Percentiles rank a stretch among this genome's conserved stretches.
These are phyloP conservation scores for Phyto melanocephala DNA, from an alignment of 2,888 invertebrate genomes.

Conservation along the genomic window DNA sequence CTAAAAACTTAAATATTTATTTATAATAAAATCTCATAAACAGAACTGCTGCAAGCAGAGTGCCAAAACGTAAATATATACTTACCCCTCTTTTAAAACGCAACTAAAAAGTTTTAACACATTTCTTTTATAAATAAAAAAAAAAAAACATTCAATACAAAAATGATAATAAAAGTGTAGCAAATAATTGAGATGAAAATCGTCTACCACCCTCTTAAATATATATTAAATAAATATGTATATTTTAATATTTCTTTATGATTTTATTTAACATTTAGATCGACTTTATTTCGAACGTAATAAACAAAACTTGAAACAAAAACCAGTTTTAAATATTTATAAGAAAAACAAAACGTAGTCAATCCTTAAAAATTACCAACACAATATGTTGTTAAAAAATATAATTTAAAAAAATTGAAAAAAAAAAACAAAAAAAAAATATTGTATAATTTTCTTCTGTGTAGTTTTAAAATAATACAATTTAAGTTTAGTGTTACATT, in stretches of 20 bases:
- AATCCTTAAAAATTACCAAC: constrained; percentile 29
- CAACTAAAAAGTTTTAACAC: constrained; percentile 5
- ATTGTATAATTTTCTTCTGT: constrained; percentile 29
- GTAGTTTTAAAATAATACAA: constrained; percentile 38
- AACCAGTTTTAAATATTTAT: neutral
- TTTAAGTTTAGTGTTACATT: constrained; percentile 9
- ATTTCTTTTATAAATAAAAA: neutral
- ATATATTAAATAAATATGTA: neutral
- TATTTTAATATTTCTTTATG: neutral
- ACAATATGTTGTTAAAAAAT: constrained; percentile 50
- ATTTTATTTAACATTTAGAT: constrained; percentile 7
- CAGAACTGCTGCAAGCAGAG: constrained; percentile 60
- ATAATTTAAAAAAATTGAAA: constrained; percentile 29
- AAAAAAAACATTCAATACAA: neutral
- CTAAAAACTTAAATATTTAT: constrained; percentile 32
- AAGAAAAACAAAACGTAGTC: constrained; percentile 25
- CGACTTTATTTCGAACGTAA: constrained; percentile 11
- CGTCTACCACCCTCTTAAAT: neutral
- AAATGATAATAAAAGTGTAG: neutral
- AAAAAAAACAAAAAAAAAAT: neutral
- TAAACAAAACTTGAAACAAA: neutral
- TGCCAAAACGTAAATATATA: constrained; percentile 46
- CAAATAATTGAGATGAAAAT: constrained; percentile 14
- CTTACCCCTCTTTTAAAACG: neutral
- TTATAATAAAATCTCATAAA: neutral